Percentiles rank a stretch among this genome's conserved stretches.
Conservation (phyloP, 2,888 invertebrate species). For the Xanthostigma xanthostigma region DNA sequence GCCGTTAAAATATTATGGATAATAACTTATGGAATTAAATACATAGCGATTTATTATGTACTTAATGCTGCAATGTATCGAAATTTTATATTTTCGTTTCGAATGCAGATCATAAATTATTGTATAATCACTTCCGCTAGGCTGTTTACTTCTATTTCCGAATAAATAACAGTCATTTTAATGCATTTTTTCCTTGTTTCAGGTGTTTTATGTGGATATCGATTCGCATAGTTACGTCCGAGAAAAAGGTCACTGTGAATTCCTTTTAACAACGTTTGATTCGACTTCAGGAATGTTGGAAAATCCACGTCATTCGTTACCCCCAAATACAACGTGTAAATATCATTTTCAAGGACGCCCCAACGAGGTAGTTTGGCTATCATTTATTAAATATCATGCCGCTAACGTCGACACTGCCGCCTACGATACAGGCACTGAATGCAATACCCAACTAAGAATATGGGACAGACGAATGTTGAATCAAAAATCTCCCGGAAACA, state of each 20-base stretch:
- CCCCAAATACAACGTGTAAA: conserved; percentile 68
- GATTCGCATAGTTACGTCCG: conserved; percentile 61
- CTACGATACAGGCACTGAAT: conserved; percentile 51
- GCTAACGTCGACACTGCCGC: conserved; percentile 48
- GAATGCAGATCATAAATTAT: too few relatives aligned
- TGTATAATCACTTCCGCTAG: too few relatives aligned
- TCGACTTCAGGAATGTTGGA: conserved; percentile 56
- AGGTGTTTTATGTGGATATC: conserved; percentile 61
- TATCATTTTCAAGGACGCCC: conserved; percentile 62
- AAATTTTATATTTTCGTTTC: too few relatives aligned
- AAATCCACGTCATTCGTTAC: conserved; percentile 62
- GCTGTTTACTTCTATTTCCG: too few relatives aligned
- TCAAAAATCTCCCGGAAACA: conserved; percentile 18
- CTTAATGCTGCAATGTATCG: too few relatives aligned
- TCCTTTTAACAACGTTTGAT: conserved; percentile 59
- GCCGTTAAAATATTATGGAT: too few relatives aligned
- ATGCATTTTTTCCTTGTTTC: conserved; percentile 14
- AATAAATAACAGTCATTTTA: neutral
- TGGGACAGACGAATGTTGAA: conserved; percentile 52
- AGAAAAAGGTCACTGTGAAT: conserved; percentile 59
- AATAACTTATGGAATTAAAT: too few relatives aligned
- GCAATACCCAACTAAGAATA: conserved; percentile 57
- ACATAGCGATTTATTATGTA: too few relatives aligned
- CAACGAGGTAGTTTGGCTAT: conserved; percentile 69
- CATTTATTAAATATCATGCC: conserved; percentile 70